Evolutionary conservation across 2,113 vertebrate species (phyloP), one percentile per base, ranked within the genome.

Genomic region (Calypte anna): DNA sequence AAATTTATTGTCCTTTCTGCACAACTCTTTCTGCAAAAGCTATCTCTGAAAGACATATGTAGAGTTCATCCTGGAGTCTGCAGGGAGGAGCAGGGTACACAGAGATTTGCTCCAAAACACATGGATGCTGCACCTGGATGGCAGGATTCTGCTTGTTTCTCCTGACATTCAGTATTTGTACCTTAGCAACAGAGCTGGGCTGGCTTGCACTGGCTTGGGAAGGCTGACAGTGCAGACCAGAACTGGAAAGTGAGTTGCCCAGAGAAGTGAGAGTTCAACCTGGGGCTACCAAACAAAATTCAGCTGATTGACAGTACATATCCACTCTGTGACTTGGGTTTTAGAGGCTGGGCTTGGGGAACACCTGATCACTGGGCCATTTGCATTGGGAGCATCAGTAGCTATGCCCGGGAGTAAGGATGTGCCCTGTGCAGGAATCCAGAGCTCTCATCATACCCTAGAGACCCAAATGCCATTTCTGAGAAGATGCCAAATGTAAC

Each of bases 231-330:
- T 9, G 15, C 22, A 21, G 73, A 24, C 7, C 43, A 43, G n/a
- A 46, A 33, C 0, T 15, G 57, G 20, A 2, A 82, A 72, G 17
- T 1, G 33, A n/a, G 43, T 43, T 74, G 23, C 3, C 43, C 30
- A 2, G 12, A 8, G 20, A n/a, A 22, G 12, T 30, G 23, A 21
- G 23, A 1, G 30, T 14, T 21, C 17, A n/a, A 7, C 5, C 7
- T 50, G 11, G 31, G 33, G 40, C 21, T 62, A 10, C 7, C 31
- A 15, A 51, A 18, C 14, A 55, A 20, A 30, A 59, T 6, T 33
- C 6, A 21, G 25, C 40, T 38, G 12, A 31, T 59, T 5, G 0
- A 3, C 20, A 21, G 51, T 23, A 8, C 3, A 0, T 17, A 38
- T 5, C 28, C 13, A 1, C 7, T 4, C 14, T 16, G 17, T 17